Percentiles rank a stretch among this genome's conserved stretches.
phyloP scores from a whole-genome alignment of 2,797 vertebrate species.

The Scolopax bukidnonensis region DNA sequence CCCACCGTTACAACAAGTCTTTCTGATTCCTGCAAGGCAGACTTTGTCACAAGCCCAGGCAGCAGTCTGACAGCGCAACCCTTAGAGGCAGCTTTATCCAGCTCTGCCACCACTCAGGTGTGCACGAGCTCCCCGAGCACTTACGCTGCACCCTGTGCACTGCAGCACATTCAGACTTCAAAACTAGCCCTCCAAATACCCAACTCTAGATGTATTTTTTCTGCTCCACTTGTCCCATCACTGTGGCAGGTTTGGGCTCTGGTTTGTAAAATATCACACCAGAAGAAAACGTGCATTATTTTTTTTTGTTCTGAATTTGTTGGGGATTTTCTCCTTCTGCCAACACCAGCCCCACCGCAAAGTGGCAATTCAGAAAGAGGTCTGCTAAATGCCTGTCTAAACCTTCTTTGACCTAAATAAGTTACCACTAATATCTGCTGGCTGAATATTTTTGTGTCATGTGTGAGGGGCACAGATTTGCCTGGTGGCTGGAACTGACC shows the following conservation, averaged over 20 bases:
- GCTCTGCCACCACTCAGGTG: neutral
- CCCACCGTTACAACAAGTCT: neutral
- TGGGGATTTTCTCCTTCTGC: neutral
- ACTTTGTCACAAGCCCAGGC: neutral
- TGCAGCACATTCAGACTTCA: neutral
- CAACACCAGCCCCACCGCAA: neutral
- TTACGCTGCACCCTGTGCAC: accelerated
- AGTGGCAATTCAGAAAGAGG: neutral
- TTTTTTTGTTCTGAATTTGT: neutral
- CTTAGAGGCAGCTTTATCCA: neutral
- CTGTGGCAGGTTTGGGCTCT: neutral
- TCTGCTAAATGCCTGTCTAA: neutral
- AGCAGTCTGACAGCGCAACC: neutral
- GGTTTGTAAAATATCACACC: neutral
- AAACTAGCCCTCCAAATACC: neutral
- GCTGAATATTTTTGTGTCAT: neutral
- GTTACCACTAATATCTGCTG: neutral
- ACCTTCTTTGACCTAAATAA: neutral
- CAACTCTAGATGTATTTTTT: neutral
- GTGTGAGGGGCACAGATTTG: neutral
- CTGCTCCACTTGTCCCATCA: neutral
- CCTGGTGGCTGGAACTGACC: neutral
- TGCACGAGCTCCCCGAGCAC: accelerated
- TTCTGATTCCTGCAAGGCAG: neutral
- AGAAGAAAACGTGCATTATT: neutral